Evolutionary conservation across 1,140 invertebrate genomes (phyloP), one percentile per base, ranked within the genome.

Genomic region (Drosophila rufa): DNA sequence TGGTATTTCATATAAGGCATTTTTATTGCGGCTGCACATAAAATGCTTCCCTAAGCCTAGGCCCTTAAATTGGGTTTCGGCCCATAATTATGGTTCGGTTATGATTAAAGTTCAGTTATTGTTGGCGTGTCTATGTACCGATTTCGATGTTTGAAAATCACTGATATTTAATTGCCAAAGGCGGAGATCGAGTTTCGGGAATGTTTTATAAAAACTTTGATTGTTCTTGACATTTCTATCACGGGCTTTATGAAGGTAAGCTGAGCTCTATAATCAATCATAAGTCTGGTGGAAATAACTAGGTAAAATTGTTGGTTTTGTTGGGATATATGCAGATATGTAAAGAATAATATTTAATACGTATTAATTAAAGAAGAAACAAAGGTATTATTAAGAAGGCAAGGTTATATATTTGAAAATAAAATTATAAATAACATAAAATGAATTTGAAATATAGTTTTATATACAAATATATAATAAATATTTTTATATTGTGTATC

Each of bases 41-140:
- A 68, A 70, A 60, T 58, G 38, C 56, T 47, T 64, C 56, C 56
- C 45, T 36, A 71, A 46, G 46, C 61, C 81, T 80, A 85, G 74
- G 53, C 66, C 38, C 56, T 55, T 38, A 65, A 61, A 55, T 27
- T 64, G 62, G 42, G 55, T 60, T 70, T 36, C 48, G 19, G 17
- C 38, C 79, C 73, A 85, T 90, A 90, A 90, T 90, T 90, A 90
- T 82, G 53, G 67, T 46, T 57, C 27, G 80, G 75, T 82, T 90
- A 82, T 81, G 70, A 68, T 77, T 69, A 77, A 85, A 85, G 81
- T 91, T 76, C 79, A 85, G 85, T 87, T 86, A 83, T 76, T 48
- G 83, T 56, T 71, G 70, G 43, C 73, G 48, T 60, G 75, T 22
- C 45, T 59, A 62, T 57, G 47, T 64, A 82, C 58, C 51, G 1